Evolutionary conservation across 2,113 vertebrate species (phyloP).

Genomic region (Uropsilus gracilis): DNA sequence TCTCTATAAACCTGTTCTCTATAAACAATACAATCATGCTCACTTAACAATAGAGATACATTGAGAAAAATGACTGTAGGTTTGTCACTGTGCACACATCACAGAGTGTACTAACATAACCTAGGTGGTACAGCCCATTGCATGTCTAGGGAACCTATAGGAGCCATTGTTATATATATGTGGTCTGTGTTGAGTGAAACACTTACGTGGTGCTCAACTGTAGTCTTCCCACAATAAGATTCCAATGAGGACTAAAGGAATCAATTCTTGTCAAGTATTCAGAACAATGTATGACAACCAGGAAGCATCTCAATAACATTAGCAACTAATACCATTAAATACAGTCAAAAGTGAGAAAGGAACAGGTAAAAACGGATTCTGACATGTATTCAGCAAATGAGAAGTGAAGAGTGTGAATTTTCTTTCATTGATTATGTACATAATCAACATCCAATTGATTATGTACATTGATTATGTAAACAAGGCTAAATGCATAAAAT

Average conservation of each 20-base stretch:
- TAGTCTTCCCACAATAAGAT: background rate
- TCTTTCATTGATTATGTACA: background rate
- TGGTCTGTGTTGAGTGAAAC: no score
- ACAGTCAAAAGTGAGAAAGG: conserved; percentile 2
- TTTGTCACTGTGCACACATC: no score
- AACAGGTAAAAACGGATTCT: background rate
- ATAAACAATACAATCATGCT: background rate
- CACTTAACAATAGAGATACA: no score
- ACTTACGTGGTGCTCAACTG: background rate
- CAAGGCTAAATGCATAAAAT: background rate
- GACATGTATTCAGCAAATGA: background rate
- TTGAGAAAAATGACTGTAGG: no score
- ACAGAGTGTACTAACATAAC: no score
- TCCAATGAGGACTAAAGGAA: background rate
- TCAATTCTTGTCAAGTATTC: background rate
- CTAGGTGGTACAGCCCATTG: no score
- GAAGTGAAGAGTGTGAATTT: background rate
- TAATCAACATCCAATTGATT: no score
- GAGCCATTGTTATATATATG: no score
- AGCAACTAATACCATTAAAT: background rate
- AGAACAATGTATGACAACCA: background rate
- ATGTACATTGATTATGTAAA: background rate
- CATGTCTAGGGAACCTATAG: no score
- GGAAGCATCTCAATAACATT: background rate
- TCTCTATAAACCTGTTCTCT: background rate